These are phyloP conservation scores for Muscicapa adusta DNA, from an alignment of 2,113 vertebrate species.

Conservation along the genomic window DNA sequence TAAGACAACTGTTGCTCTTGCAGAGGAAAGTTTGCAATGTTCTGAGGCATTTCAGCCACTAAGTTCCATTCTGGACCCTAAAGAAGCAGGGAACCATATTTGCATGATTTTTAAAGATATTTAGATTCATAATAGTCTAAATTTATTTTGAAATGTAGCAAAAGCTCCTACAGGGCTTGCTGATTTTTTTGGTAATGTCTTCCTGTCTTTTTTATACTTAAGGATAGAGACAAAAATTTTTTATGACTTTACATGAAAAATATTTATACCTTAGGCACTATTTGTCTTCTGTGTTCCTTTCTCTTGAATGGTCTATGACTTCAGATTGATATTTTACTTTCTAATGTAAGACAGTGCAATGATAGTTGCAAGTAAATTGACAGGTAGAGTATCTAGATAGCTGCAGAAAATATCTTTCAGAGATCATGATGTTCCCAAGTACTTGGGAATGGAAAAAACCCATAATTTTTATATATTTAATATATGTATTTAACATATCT, in stretches of 20 bases:
- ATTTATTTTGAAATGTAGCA: neutral
- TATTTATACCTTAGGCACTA: neutral
- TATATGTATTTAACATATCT: conserved; percentile 44
- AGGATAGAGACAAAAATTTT: neutral
- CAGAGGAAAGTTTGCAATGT: neutral
- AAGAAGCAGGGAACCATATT: neutral
- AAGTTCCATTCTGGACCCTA: neutral
- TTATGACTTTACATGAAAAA: neutral
- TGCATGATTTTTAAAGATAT: neutral
- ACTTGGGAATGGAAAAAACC: neutral
- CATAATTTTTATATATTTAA: conserved; percentile 37
- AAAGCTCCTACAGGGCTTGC: rapidly evolving
- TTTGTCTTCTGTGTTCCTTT: neutral
- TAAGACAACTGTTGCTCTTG: neutral
- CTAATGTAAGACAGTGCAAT: neutral
- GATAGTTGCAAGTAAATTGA: neutral
- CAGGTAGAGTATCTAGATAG: neutral
- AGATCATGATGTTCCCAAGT: conserved; percentile 8
- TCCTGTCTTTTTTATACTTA: neutral
- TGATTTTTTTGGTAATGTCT: neutral
- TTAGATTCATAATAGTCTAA: neutral
- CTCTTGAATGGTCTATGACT: neutral
- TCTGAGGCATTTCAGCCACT: neutral
- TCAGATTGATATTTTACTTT: neutral
- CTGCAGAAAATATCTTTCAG: neutral